A percentile compares a stretch with the other conserved stretches of the same genome.
phyloP scores from a whole-genome alignment of 1,140 invertebrate genomes.

The Drosophila setifemur region DNA sequence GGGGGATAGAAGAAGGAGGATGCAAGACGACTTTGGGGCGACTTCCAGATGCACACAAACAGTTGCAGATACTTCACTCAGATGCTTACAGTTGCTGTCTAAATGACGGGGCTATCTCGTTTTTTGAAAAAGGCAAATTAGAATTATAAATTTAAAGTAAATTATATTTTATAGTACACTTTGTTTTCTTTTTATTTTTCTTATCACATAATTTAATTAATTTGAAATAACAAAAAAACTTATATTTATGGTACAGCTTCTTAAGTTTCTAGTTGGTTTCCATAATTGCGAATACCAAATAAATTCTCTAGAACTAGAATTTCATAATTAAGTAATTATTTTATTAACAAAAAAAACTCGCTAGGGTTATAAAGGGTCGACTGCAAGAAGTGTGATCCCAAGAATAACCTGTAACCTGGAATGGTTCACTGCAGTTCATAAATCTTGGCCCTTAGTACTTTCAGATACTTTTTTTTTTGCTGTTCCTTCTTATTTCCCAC shows the following conservation, averaged over 20 bases:
- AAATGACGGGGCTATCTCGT: not conserved
- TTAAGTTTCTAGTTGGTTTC: too few species aligned
- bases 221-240: not conserved
- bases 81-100: slow-evolving; percentile 4
- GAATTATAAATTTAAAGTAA: too few species aligned
- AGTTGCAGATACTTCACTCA: slow-evolving; percentile 6
- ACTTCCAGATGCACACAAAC: slow-evolving; percentile 35
- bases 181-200: too few species aligned
- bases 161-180: too few species aligned
- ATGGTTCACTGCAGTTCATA: slow-evolving; percentile 64
- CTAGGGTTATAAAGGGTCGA: too few species aligned
- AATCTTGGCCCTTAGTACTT: slow-evolving; percentile 67
- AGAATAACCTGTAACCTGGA: slow-evolving; percentile 1
- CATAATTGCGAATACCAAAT: too few species aligned
- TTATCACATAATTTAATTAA: not conserved
- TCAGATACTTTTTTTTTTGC: slow-evolving; percentile 15
- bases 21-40: slow-evolving; percentile 39
- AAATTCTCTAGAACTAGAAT: too few species aligned
- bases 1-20: slow-evolving; percentile 7
- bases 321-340: too few species aligned
- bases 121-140: too few species aligned
- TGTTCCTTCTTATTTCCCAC: not conserved
- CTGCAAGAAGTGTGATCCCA: too few species aligned
- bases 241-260: too few species aligned
- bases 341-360: too few species aligned